Percentiles rank a stretch among this genome's conserved stretches.
These are phyloP conservation scores for Dicyrtomina minuta DNA, from an alignment of 2,888 invertebrate species.

Conservation along the genomic window DNA sequence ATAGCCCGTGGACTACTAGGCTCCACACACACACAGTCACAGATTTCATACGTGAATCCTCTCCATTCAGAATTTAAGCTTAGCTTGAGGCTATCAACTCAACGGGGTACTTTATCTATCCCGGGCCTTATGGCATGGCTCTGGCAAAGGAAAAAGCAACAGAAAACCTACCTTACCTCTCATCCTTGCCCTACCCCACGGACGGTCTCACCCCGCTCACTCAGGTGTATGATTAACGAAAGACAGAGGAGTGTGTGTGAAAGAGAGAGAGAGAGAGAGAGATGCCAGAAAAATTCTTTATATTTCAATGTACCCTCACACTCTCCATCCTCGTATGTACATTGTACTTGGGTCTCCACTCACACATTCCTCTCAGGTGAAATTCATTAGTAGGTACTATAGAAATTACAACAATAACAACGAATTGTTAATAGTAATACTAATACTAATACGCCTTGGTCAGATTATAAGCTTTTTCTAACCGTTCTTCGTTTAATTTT, in stretches of 20 bases:
- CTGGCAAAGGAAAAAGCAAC: too few species aligned
- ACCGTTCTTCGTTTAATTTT: too few species aligned
- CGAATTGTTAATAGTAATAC: too few species aligned
- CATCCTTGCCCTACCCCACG: conserved; percentile 46
- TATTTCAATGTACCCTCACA: conserved; percentile 10
- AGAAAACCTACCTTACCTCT: background rate
- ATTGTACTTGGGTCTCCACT: background rate
- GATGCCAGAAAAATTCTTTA: conserved; percentile 16
- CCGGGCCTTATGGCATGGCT: conserved; percentile 28
- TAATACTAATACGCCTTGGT: too few species aligned
- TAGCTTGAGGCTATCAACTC: conserved; percentile 43
- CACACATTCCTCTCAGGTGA: background rate
- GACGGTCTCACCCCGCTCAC: conserved; percentile 29
- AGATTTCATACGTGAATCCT: conserved; percentile 30
- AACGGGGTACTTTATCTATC: conserved; percentile 41
- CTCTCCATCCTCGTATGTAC: background rate
- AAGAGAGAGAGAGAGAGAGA: conserved; percentile 9
- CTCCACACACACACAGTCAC: conserved; percentile 15
- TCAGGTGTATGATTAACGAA: conserved; percentile 46
- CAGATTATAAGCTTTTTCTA: too few species aligned
- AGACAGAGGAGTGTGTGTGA: conserved; percentile 2
- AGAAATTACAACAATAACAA: too few species aligned
- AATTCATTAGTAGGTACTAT: background rate
- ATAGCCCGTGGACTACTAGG: conserved; percentile 14
- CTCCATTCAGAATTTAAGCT: conserved; percentile 44